A percentile compares a stretch with the other conserved stretches of the same genome.
phyloP scores from a whole-genome alignment of 2,113 vertebrate genomes.

The Scolopax mira region DNA sequence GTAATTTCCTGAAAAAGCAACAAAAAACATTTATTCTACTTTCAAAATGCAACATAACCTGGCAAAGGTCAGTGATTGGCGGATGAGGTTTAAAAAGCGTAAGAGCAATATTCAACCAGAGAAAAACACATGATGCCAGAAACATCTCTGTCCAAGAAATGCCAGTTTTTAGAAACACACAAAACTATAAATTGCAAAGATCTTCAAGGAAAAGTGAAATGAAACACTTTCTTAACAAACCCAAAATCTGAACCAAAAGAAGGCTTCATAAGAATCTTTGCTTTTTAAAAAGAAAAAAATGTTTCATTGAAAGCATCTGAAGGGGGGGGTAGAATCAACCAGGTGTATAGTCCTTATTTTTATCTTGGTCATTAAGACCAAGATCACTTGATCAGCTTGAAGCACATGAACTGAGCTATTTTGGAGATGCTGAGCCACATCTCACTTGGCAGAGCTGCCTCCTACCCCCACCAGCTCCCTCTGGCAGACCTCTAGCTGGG shows the following conservation, averaged over 20 bases:
- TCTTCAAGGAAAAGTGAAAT: not conserved
- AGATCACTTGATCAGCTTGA: not conserved
- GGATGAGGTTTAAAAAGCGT: not conserved
- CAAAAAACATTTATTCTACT: not conserved
- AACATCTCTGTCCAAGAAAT: not conserved
- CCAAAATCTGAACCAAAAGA: not conserved
- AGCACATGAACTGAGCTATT: not conserved
- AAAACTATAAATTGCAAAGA: not conserved
- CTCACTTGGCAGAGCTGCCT: fast-evolving
- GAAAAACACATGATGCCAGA: not conserved
- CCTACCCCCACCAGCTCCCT: not conserved
- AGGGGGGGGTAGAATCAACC: not conserved
- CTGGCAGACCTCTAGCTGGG: not conserved
- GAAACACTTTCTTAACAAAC: not conserved
- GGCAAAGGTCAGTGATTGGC: not conserved
- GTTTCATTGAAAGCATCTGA: not conserved
- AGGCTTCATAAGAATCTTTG: not conserved
- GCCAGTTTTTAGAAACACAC: not conserved
- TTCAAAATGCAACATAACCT: not conserved
- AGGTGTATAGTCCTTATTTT: not conserved
- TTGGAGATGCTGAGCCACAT: not conserved
- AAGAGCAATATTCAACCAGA: not conserved
- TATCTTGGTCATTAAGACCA: not conserved
- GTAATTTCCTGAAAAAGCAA: not conserved
- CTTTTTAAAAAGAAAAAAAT: not conserved